Conservation (phyloP, 2,113 vertebrate species). For the Zootoca vivipara region DNA sequence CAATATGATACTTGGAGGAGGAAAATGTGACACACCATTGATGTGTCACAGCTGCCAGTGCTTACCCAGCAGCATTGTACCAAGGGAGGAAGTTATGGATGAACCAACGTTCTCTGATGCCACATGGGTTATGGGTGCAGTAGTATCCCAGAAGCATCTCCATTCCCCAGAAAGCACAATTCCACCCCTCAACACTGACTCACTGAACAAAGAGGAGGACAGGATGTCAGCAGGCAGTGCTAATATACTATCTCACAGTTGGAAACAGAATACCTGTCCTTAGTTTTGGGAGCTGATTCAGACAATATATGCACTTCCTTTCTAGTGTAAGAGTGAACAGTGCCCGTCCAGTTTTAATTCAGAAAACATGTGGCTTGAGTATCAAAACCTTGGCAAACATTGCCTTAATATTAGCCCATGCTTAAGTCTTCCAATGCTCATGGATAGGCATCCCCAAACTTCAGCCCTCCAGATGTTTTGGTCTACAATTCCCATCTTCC, state of each 20-base stretch:
- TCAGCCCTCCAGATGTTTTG: too few species aligned
- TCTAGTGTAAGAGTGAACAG: neutral
- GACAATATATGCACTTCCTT: neutral
- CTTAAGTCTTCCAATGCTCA: neutral
- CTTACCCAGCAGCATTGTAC: too few species aligned
- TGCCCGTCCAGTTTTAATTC: neutral
- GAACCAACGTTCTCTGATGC: neutral
- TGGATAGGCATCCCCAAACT: too few species aligned
- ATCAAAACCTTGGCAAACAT: neutral
- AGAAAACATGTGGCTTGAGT: neutral
- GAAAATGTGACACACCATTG: neutral
- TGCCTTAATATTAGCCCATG: neutral
- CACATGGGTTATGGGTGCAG: neutral
- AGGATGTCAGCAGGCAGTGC: neutral
- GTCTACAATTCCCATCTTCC: too few species aligned
- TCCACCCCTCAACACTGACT: neutral
- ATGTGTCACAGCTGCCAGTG: too few species aligned
- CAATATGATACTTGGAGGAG: neutral
- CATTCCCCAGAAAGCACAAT: neutral
- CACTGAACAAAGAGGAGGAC: neutral
- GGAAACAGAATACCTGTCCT: neutral
- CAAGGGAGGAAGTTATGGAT: neutral
- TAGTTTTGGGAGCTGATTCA: neutral
- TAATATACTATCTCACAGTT: neutral
- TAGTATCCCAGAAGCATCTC: neutral